Percentiles rank a stretch among this genome's conserved stretches.
Evolutionary conservation across 2,113 vertebrate genomes (phyloP).

Genomic region (Pampusana beccarii): DNA sequence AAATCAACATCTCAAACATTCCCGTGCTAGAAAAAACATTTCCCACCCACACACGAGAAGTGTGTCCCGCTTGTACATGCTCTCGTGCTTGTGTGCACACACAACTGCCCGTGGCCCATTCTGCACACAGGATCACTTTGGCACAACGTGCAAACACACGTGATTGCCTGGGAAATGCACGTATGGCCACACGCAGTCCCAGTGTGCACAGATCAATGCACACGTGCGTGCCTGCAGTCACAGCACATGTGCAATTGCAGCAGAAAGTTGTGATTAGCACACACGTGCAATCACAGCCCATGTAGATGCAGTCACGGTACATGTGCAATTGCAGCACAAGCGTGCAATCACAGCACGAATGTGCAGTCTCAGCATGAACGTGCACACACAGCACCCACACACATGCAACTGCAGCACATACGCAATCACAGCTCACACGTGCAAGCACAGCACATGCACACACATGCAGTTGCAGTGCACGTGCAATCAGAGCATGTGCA

Average conservation of each 20-base stretch:
- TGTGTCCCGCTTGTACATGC: not conserved
- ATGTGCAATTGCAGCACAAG: too few relatives aligned
- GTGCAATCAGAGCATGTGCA: too few relatives aligned
- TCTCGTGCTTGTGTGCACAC: rapidly evolving
- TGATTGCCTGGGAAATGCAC: not conserved
- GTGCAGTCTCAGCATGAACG: not conserved
- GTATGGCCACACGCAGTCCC: rapidly evolving
- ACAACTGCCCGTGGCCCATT: rapidly evolving
- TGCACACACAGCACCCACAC: not conserved
- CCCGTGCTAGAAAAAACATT: not conserved
- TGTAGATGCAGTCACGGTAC: too few relatives aligned
- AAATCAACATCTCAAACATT: not conserved
- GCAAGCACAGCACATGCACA: not conserved
- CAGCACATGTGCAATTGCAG: not conserved
- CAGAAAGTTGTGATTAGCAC: not conserved
- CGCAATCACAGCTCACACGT: not conserved
- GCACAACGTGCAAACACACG: rapidly evolving
- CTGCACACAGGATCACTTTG: rapidly evolving
- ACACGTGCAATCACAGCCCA: not conserved
- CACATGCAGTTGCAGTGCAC: too few relatives aligned
- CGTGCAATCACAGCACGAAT: too few relatives aligned
- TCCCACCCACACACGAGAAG: not conserved
- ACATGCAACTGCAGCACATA: too few relatives aligned
- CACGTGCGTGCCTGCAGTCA: too few relatives aligned
- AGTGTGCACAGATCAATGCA: rapidly evolving